Base-by-base conservation (phyloP, 2,888 invertebrate genomes). In the Catocala nupta region DNA sequence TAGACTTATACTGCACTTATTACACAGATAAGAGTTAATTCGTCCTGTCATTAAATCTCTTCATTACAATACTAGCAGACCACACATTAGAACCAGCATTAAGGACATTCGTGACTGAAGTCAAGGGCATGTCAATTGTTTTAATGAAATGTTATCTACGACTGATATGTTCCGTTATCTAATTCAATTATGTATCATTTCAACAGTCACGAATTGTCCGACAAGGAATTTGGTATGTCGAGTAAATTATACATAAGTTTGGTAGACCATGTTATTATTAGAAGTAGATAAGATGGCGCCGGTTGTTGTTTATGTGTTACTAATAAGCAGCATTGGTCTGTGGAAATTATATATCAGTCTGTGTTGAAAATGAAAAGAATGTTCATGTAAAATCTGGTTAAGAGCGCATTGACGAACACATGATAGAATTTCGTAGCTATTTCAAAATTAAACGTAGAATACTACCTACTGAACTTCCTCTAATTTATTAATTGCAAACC, bases 111-210 rank as follows among this genome's bases (percentile, higher is more conserved):
- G 84, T 84, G 84, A 83, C 85, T 87, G 65, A 55, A 81, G 68
- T 78, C 89, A 91, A 90, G 90, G 91, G 77, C 80, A 81, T 81
- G 85, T 85, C 87, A 85, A 82, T 81, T 76, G 81, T 77, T 73
- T 70, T 85, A 86, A 85, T 80, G 78, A 75, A 83, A 79, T 73
- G 71, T 72, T 74, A 82, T 85, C 77, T 78, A 82, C 84, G 53
- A 64, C 52, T 48, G 67, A 70, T 88, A 88, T 85, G 86, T 89
- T 87, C 83, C 83, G 84, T 87, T 90, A 91, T 90, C 87, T 90
- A 90, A 92, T 90, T 90, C 87, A 91, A 90, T 92, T 90, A 91
- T 86, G 78, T 85, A 82, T 88, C 85, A 88, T 91, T 92, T 89
- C 78, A 56, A 52, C 55, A 84, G 90, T 92, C 92, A 92, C 92